Base-by-base conservation (phyloP, 1,140 invertebrate genomes). In the Dendroctonus valens region DNA sequence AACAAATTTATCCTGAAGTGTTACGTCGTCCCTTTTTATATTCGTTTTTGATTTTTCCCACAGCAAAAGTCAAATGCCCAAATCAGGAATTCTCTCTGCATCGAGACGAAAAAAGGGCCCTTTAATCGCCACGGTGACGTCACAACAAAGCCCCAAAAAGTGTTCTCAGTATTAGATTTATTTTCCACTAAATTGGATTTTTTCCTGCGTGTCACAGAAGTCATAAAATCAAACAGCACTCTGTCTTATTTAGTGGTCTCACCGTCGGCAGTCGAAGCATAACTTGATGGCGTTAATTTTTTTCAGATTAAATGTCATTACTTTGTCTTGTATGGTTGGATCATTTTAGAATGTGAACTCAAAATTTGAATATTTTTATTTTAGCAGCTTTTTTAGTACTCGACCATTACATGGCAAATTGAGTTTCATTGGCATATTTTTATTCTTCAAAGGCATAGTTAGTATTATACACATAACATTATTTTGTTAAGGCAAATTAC, bases 121-220 rank as follows among this genome's bases (percentile, higher is more conserved):
- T 52, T 58, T 61, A 61, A 61, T 61, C 48, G 49, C 59, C 48
- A 26, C 12, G 48, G 39, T 61, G 49, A 52, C 59, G 48, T 61
- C 48, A 61, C 59, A 48, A 61, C 59, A 61, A 52, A 61, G 59
- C 48, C 48, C 59, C 49, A 52, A 52, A 52, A 61, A 61, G 39
- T 52, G 59, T 46, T 61, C 59, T 52, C 39, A 41, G 59, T 61
- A 52, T 61, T 61, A 61, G 59, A 61, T 61, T 61, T 61, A 61
- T 61, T 61, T 52, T 52, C 48, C 48, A 61, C 59, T 52, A 52
- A 61, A 61, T 61, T 61, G 59, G 49, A 61, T 61, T 61, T 61
- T 61, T 61, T 61, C 59, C 49, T 61, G 51, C 59, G 59, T 61
- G 59, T 61, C 59, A 61, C 59, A 61, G 48, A 52, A 61, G 59